Conservation (phyloP, 2,888 invertebrate genomes). For the Thymelicus lineola region DNA sequence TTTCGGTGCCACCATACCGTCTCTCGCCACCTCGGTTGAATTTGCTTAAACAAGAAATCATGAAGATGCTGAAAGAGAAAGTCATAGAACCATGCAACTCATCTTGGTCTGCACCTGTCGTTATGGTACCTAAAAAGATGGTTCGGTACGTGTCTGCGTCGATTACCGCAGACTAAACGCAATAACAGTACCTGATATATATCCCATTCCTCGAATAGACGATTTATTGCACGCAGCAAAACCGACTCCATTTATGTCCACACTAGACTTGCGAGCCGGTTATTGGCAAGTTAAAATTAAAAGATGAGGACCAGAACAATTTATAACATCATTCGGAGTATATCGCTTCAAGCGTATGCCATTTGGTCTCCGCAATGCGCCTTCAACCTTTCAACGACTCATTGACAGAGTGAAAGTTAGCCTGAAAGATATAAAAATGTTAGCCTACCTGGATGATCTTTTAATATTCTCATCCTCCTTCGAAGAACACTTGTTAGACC, state of each 20-base stretch:
- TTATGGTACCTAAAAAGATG: conserved; percentile 55
- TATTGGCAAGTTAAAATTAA: conserved; percentile 49
- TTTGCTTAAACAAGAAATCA: no score
- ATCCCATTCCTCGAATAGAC: conserved; percentile 63
- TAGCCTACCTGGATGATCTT: conserved; percentile 52
- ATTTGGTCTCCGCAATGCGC: conserved; percentile 54
- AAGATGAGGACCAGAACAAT: conserved; percentile 52
- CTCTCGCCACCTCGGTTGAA: no score
- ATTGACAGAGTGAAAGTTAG: conserved; percentile 49
- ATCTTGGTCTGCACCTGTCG: conserved; percentile 57
- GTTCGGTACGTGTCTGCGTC: conserved; percentile 51
- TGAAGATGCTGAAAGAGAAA: conserved; percentile 47
- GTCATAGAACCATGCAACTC: conserved; percentile 56
- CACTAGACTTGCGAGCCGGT: conserved; percentile 48
- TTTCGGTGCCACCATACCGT: no score
- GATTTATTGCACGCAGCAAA: conserved; percentile 52
- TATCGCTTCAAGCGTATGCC: conserved; percentile 55
- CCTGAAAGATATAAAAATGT: conserved; percentile 35
- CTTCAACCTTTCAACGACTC: conserved; percentile 52
- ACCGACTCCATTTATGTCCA: conserved; percentile 46
- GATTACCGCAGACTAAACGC: conserved; percentile 52
- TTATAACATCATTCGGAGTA: conserved; percentile 55
- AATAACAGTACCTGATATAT: conserved; percentile 49
- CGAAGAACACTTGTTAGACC: conserved; percentile 45
- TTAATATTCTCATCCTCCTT: conserved; percentile 48